phyloP scores from a whole-genome alignment of 2,113 vertebrate species.

The Lampris incognitus region DNA sequence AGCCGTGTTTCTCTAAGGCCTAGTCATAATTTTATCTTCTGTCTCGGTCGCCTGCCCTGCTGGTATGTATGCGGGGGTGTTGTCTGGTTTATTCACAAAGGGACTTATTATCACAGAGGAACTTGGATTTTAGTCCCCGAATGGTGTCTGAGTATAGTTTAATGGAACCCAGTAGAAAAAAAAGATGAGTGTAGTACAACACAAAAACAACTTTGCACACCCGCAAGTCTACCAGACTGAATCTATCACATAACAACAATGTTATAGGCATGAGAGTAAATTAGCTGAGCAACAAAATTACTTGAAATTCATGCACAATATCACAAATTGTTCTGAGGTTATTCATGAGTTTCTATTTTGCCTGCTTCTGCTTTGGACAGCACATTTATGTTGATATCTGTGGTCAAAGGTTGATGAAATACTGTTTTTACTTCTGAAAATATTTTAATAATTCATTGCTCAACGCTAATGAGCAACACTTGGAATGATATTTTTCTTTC shows the following conservation, averaged over 20 bases:
- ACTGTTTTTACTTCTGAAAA: neutral
- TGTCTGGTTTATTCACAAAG: conserved; percentile 14
- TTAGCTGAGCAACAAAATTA: too few species aligned
- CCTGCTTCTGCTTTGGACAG: neutral
- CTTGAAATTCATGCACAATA: too few species aligned
- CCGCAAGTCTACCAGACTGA: neutral
- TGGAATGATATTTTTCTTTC: neutral
- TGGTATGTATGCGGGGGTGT: conserved; percentile 5
- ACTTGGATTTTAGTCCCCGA: conserved; percentile 50
- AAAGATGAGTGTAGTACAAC: conserved; percentile 29
- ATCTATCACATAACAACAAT: neutral
- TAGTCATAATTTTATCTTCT: conserved; percentile 31
- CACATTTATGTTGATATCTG: neutral
- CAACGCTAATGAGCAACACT: neutral
- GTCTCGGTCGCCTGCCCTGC: conserved; percentile 18
- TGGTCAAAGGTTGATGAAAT: neutral
- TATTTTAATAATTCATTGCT: neutral
- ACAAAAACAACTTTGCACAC: conserved; percentile 25
- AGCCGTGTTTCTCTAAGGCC: conserved; percentile 6
- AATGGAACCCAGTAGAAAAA: conserved; percentile 8
- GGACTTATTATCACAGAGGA: conserved; percentile 27
- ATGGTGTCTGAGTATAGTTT: conserved; percentile 34
- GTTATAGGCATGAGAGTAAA: too few species aligned
- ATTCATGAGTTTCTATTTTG: neutral
- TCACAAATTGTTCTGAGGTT: too few species aligned